A percentile compares a stretch with the other conserved stretches of the same genome.
Conservation (phyloP, 1,140 invertebrate genomes). For the Kradibia gibbosae region DNA sequence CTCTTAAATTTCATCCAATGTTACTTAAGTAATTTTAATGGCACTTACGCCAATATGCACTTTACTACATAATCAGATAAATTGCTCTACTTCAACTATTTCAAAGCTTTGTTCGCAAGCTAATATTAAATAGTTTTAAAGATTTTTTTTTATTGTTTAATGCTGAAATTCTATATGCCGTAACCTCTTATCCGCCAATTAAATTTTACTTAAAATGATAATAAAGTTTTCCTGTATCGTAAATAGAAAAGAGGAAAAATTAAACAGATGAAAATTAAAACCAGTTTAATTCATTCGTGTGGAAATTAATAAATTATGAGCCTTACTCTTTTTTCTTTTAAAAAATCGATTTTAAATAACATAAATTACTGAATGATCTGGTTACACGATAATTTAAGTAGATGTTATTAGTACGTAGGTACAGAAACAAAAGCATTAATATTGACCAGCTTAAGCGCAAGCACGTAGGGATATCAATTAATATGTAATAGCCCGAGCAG, state of each 20-base stretch:
- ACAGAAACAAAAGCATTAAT: no score
- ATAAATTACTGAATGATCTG: no score
- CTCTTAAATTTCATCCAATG: conserved; percentile 2
- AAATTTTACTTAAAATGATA: not conserved
- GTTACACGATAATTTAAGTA: no score
- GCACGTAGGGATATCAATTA: conserved; percentile 22
- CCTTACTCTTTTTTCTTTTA: no score
- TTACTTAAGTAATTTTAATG: not conserved
- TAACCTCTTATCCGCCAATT: not conserved
- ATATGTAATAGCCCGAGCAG: not conserved
- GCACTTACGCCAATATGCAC: not conserved
- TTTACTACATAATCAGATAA: not conserved
- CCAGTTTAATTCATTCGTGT: no score
- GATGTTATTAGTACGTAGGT: no score
- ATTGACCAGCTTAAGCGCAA: no score
- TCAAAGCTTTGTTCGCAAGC: not conserved
- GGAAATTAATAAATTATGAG: no score
- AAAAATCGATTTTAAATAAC: no score
- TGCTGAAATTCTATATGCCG: no score
- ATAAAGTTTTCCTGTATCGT: not conserved
- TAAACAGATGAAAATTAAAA: not conserved
- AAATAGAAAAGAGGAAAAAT: not conserved
- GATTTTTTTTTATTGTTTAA: not conserved
- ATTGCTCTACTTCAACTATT: conserved; percentile 1
- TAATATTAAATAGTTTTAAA: not conserved